A percentile compares a stretch with the other conserved stretches of the same genome.
phyloP scores from a whole-genome alignment of 2,888 invertebrate species.

The Pimpla rufipes region DNA sequence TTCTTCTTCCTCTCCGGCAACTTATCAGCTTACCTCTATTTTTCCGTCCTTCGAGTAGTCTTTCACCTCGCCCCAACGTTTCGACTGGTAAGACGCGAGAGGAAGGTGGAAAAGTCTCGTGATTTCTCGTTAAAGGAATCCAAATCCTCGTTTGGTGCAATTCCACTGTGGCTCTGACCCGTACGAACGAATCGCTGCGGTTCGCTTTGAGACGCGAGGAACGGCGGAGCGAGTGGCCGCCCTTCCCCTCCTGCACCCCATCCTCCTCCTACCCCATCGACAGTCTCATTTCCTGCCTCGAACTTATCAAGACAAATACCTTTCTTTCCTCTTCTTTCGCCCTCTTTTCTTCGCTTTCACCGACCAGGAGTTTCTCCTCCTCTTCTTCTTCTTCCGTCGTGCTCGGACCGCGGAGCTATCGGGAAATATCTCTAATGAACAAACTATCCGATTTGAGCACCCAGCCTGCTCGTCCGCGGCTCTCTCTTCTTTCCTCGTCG shows the following conservation, averaged over 20 bases:
- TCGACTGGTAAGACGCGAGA: slow-evolving; percentile 18
- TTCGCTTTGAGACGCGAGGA: slow-evolving; percentile 34
- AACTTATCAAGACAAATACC: slow-evolving; percentile 82
- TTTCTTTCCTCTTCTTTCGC: slow-evolving; percentile 54
- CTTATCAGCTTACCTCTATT: slow-evolving; percentile 57
- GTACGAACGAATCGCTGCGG: slow-evolving; percentile 51
- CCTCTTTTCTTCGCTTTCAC: slow-evolving; percentile 26
- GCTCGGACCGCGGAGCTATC: slow-evolving; percentile 67
- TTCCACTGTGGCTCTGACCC: slow-evolving; percentile 52
- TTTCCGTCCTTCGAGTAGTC: slow-evolving; percentile 30
- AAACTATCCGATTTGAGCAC: slow-evolving; percentile 78
- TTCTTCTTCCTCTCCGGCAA: not conserved
- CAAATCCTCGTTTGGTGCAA: slow-evolving; percentile 74
- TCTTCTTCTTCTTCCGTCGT: slow-evolving; percentile 12
- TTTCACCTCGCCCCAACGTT: slow-evolving; percentile 8
- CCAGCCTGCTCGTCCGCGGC: slow-evolving; percentile 12
- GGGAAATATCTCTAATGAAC: slow-evolving; percentile 81
- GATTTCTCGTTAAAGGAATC: slow-evolving; percentile 77
- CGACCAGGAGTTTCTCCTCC: not conserved
- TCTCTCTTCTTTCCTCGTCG: slow-evolving; percentile 60
- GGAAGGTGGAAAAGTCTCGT: slow-evolving; percentile 67
- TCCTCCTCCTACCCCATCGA: slow-evolving; percentile 76
- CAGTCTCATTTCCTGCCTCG: slow-evolving; percentile 79
- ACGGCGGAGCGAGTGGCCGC: slow-evolving; percentile 41
- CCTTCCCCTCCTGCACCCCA: not conserved